These are phyloP conservation scores for Drosophila fulvimacula DNA, from an alignment of 2,888 invertebrate species.

Conservation along the genomic window DNA sequence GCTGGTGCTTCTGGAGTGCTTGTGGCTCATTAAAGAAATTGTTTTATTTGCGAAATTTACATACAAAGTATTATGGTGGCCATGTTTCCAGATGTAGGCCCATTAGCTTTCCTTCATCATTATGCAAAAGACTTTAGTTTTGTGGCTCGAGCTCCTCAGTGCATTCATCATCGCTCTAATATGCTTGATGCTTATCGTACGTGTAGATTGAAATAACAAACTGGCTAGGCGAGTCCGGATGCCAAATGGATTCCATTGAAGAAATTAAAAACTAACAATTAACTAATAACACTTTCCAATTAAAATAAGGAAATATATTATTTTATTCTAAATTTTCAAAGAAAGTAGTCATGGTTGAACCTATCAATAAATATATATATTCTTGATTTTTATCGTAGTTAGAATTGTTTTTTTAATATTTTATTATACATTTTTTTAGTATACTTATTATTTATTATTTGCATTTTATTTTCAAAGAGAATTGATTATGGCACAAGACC, in stretches of 20 bases:
- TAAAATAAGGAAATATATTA: background rate
- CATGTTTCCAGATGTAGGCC: constrained; percentile 64
- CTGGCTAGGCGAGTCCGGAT: constrained; percentile 10
- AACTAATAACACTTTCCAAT: background rate
- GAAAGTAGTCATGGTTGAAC: too few species aligned
- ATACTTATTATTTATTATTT: too few species aligned
- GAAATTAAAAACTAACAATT: background rate
- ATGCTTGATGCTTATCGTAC: constrained; percentile 41
- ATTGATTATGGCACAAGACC: too few species aligned
- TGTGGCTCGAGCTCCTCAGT: constrained; percentile 12
- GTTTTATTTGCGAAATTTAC: constrained; percentile 75
- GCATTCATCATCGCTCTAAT: constrained; percentile 29
- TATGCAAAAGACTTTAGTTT: constrained; percentile 47
- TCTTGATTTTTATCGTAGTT: too few species aligned
- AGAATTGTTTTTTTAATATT: too few species aligned
- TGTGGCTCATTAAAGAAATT: constrained; percentile 75
- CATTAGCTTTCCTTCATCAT: constrained; percentile 64
- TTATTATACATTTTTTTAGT: too few species aligned
- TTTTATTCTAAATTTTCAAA: too few species aligned
- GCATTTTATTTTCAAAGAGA: too few species aligned
- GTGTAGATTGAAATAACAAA: constrained; percentile 35
- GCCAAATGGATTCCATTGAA: background rate
- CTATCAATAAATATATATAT: too few species aligned
- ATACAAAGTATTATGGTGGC: constrained; percentile 76
- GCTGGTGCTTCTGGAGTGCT: constrained; percentile 37